phyloP scores from a whole-genome alignment of 1,140 invertebrate species.

The Heliconius congener region DNA sequence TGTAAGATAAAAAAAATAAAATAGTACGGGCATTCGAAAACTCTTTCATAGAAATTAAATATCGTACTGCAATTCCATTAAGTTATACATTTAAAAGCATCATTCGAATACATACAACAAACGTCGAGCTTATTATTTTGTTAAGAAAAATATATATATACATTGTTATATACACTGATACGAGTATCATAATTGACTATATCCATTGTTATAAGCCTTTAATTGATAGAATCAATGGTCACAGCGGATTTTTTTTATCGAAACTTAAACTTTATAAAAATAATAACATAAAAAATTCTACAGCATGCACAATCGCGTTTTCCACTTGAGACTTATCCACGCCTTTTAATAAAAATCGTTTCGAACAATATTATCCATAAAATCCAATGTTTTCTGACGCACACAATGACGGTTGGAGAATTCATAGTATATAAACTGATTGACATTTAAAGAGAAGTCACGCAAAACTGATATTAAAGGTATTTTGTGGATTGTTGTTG shows the following conservation, averaged over 20 bases:
- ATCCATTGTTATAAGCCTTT: not conserved
- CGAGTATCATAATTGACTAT: not conserved
- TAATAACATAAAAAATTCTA: constrained; percentile 24
- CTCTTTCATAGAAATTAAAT: constrained; percentile 15
- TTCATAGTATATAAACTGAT: constrained; percentile 38
- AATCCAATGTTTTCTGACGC: constrained; percentile 15
- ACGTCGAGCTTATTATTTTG: constrained; percentile 6
- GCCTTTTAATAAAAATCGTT: constrained; percentile 29
- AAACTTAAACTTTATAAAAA: constrained; percentile 13
- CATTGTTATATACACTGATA: not conserved
- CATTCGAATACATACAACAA: constrained; percentile 6
- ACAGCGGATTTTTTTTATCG: not conserved
- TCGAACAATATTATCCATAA: constrained; percentile 22
- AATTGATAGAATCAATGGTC: constrained; percentile 8
- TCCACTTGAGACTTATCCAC: constrained; percentile 22
- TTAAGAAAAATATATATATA: constrained; percentile 2
- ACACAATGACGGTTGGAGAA: constrained; percentile 25
- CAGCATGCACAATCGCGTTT: constrained; percentile 38
- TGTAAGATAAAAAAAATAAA: constrained; percentile 9
- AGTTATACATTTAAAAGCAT: constrained; percentile 14
- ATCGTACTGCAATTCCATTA: constrained; percentile 14
- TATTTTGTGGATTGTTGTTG: constrained; percentile 11
- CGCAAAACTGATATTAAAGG: constrained; percentile 57
- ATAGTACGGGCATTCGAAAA: constrained; percentile 1
- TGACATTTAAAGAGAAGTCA: constrained; percentile 55